Evolutionary conservation across 2,888 invertebrate species (phyloP), one percentile per base, ranked within the genome.

Genomic region (Siphonodentalium dalli): DNA sequence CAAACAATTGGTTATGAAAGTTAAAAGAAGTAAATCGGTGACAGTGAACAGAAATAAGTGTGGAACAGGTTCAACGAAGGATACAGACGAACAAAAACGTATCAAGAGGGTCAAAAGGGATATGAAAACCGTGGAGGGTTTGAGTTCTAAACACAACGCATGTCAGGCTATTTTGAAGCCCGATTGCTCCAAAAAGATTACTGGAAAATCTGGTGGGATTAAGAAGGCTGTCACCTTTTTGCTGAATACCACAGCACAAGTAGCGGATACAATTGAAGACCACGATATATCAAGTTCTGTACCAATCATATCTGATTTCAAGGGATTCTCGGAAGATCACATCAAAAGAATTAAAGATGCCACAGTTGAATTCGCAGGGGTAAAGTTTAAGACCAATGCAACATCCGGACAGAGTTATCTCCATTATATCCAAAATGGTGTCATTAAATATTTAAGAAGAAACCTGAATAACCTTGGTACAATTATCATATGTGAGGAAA

Each of bases 331-430:
- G 13, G 8, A 3, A 1, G 5, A n/a, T 4, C 9, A 26, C 8
- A 34, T 8, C n/a, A 9, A 15, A 31, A 33, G 13, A 6, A 20
- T 34, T 26, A 33, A 13, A 23, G n/a, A n/a, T 7, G 44, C 34
- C 3, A 24, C 34, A 34, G 20, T 44, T 9, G 58, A 58, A 41
- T 58, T 58, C 43, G 58, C 58, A 26, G 48, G 57, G 20, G 47
- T 49, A 1, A 57, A 52, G 21, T 57, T 57, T 41, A 48, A 52
- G 18, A 53, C 48, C 8, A 41, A 38, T 9, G 49, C 53, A 7
- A 41, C 45, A 37, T 49, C 54, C 13, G 53, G 54, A 9, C 33
- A 42, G 1, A 34, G 54, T 20, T 58, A 53, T 31, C 8, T 53
- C 24, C 11, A 34, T 9, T 21, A 44, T 45, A 24, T 53, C 2